A percentile compares a stretch with the other conserved stretches of the same genome.
Conservation (phyloP, 2,113 vertebrate genomes). For the Entomyzon cyanotis region DNA sequence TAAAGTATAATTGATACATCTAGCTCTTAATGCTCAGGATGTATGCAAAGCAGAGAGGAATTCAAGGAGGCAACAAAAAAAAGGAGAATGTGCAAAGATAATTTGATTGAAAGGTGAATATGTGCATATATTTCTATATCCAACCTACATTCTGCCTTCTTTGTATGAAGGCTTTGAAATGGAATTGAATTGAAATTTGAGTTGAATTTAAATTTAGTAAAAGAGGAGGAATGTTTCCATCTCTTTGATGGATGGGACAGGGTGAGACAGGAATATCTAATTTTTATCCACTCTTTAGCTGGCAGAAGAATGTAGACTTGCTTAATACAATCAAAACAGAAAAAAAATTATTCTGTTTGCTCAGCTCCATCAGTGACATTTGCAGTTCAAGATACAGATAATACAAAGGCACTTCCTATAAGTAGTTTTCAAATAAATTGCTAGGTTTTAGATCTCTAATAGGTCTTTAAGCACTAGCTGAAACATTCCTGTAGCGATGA, state of each 20-base stretch:
- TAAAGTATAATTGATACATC: background rate
- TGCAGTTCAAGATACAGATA: background rate
- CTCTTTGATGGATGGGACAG: background rate
- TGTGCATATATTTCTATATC: background rate
- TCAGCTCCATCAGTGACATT: background rate
- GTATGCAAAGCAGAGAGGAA: background rate
- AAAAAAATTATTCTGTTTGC: background rate
- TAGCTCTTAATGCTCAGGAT: background rate
- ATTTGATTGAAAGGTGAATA: background rate
- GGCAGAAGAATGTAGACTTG: background rate
- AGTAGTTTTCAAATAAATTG: background rate
- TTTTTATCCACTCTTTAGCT: background rate
- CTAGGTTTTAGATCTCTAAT: background rate
- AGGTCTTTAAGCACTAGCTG: background rate
- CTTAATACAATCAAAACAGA: background rate
- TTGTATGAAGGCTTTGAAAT: background rate
- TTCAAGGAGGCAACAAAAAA: background rate
- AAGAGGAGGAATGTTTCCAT: background rate
- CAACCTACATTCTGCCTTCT: background rate
- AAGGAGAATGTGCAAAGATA: background rate
- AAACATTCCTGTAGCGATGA: background rate
- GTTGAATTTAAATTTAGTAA: background rate
- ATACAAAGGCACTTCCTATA: background rate
- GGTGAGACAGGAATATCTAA: background rate
- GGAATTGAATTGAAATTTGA: background rate